phyloP scores from a whole-genome alignment of 2,113 vertebrate genomes.

The Machaerirhynchus nigripectus region DNA sequence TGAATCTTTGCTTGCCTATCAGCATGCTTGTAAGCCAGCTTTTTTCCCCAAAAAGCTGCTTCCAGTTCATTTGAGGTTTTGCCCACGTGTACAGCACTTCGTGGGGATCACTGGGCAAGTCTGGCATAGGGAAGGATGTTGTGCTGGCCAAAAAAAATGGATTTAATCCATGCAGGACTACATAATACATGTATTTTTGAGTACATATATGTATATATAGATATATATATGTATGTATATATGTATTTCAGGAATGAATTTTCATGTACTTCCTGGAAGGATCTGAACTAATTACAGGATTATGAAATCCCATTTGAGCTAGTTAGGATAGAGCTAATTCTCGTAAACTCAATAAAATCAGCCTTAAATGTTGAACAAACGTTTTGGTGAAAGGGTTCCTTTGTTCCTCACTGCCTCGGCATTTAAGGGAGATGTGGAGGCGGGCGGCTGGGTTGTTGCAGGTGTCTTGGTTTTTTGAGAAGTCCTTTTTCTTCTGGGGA shows the following conservation, averaged over 20 bases:
- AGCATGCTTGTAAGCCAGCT: not conserved
- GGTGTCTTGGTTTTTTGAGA: conserved; percentile 19
- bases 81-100: rapidly evolving
- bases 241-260: not conserved
- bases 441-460: not conserved
- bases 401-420: not conserved
- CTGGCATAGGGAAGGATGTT: not conserved
- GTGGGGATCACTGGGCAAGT: not conserved
- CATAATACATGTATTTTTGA: not conserved
- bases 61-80: not conserved
- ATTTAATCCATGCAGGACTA: not conserved
- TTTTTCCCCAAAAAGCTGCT: not conserved
- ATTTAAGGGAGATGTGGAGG: conserved; percentile 29
- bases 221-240: not conserved
- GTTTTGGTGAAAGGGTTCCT: not conserved
- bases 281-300: not conserved
- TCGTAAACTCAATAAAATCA: not conserved
- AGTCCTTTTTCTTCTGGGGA: not conserved
- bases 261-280: not conserved
- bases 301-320: conserved; percentile 13
- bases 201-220: not conserved
- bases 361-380: conserved; percentile 10
- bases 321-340: conserved; percentile 13
- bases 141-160: rapidly evolving
- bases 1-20: not conserved